Conservation (phyloP, 30 jellyfish, hydroid and myxozoan genomes). For the Euphysa ruthae region DNA sequence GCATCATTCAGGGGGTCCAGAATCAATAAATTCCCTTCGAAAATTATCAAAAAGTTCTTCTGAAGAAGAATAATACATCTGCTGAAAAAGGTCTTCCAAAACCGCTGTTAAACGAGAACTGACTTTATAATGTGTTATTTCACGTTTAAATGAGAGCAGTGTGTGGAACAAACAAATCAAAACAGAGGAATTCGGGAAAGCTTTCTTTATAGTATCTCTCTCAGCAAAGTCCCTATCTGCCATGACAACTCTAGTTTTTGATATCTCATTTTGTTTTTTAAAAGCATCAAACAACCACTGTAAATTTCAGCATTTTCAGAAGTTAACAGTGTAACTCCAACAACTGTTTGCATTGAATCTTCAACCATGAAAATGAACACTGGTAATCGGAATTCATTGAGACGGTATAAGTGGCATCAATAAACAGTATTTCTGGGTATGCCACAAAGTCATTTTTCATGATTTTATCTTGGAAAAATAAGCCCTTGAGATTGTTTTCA, state of each 20-base stretch:
- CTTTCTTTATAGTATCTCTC: neutral
- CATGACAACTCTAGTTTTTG: slow-evolving; percentile 15
- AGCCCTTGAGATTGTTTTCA: neutral
- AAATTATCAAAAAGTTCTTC: no score
- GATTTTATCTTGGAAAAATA: slow-evolving; percentile 20
- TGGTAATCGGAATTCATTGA: slow-evolving; percentile 3
- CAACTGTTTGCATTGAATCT: no score
- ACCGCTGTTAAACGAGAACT: no score
- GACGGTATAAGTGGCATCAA: slow-evolving; percentile 44
- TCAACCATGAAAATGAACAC: no score
- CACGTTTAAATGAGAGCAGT: slow-evolving; percentile 13
- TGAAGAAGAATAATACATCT: no score
- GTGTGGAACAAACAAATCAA: slow-evolving; percentile 32
- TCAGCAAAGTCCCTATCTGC: slow-evolving; percentile 32
- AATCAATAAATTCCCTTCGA: no score
- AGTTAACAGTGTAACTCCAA: no score
- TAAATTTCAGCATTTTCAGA: no score
- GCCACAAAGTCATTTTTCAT: slow-evolving; percentile 9
- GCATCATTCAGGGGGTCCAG: no score
- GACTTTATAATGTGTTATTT: slow-evolving; percentile 17
- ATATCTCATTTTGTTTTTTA: slow-evolving; percentile 14
- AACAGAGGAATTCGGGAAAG: slow-evolving; percentile 30
- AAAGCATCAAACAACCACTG: slow-evolving; percentile 6
- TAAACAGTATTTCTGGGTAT: slow-evolving; percentile 27
- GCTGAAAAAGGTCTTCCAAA: no score